Percentiles rank a stretch among this genome's conserved stretches.
phyloP scores from a whole-genome alignment of 2,113 vertebrate genomes.

The Scytalopus superciliaris region DNA sequence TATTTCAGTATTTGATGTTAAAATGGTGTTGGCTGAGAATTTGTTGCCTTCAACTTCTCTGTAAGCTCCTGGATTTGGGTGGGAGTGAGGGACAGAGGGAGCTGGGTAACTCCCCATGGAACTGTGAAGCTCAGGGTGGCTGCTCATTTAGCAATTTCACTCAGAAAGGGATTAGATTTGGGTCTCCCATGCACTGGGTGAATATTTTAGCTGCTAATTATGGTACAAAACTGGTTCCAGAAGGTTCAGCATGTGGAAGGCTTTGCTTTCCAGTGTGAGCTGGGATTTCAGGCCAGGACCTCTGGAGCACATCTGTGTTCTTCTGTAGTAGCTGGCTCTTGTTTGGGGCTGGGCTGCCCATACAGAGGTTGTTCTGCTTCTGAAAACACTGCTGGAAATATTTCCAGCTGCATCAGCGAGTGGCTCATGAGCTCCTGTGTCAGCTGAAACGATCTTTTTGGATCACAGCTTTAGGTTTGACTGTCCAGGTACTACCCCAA shows the following conservation, averaged over 20 bases:
- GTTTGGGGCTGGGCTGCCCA: fast-evolving
- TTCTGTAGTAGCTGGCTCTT: not conserved
- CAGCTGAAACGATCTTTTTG: not conserved
- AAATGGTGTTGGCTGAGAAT: not conserved
- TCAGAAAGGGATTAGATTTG: not conserved
- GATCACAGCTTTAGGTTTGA: not conserved
- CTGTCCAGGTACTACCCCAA: not conserved
- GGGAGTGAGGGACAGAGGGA: not conserved
- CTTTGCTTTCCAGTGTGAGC: not conserved
- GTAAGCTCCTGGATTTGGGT: not conserved
- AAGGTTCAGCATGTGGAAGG: not conserved
- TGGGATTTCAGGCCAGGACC: not conserved
- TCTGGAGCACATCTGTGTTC: not conserved
- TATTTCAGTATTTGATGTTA: not conserved
- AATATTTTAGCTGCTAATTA: not conserved
- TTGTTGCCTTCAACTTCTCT: not conserved
- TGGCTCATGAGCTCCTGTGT: not conserved
- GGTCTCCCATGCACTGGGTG: not conserved
- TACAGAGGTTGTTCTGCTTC: not conserved
- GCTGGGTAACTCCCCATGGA: not conserved
- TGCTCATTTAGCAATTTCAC: not conserved
- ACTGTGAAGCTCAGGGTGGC: not conserved
- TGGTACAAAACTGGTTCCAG: fast-evolving
- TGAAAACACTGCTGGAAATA: not conserved
- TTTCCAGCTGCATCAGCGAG: not conserved